Conservation (phyloP, 1,140 invertebrate species). For the Nebria ingens region DNA sequence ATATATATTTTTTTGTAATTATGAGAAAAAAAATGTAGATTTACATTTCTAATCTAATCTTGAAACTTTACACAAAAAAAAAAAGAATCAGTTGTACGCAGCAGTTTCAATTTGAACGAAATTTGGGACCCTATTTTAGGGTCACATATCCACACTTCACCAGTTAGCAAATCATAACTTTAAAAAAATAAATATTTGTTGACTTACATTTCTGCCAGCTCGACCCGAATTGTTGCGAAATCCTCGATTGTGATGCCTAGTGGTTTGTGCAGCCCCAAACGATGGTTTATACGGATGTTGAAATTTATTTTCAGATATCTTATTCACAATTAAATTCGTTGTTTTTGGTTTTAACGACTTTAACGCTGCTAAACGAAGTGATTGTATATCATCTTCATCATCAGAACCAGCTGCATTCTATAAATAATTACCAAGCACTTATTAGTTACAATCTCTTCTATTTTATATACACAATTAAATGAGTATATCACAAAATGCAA, state of each 20-base stretch:
- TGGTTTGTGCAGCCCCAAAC: not conserved
- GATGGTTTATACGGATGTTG: not conserved
- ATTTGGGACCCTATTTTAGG: too few relatives aligned
- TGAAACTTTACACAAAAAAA: too few relatives aligned
- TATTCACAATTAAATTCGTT: not conserved
- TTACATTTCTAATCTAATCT: too few relatives aligned
- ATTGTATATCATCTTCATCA: conserved; percentile 33
- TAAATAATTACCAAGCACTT: not conserved
- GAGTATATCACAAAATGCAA: not conserved
- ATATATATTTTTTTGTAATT: too few relatives aligned
- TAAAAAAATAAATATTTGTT: too few relatives aligned
- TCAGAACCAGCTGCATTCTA: conserved; percentile 22
- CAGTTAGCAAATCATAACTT: too few relatives aligned
- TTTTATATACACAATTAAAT: not conserved
- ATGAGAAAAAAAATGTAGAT: too few relatives aligned
- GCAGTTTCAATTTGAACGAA: too few relatives aligned
- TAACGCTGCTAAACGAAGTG: conserved; percentile 29
- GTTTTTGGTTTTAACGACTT: conserved; percentile 26
- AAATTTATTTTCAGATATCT: not conserved
- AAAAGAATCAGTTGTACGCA: too few relatives aligned
- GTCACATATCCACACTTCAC: too few relatives aligned
- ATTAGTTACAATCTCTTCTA: not conserved
- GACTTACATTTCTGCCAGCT: conserved; percentile 25
- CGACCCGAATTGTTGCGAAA: conserved; percentile 18
- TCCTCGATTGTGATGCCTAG: conserved; percentile 10